Conservation (phyloP, 2,888 invertebrate species). For the Beris morrisii region DNA sequence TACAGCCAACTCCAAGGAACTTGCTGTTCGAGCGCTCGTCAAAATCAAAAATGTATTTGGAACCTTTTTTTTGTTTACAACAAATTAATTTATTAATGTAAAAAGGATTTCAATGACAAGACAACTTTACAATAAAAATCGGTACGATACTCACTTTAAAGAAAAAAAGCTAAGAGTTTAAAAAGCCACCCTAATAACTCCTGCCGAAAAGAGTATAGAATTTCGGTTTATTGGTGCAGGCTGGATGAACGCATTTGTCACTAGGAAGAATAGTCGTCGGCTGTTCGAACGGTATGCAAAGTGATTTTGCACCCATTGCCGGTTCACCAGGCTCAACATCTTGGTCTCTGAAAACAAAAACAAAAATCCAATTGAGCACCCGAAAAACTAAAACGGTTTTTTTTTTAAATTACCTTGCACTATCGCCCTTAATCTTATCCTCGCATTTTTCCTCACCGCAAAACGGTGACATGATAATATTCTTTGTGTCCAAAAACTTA, state of each 20-base stretch:
- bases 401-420: conserved; percentile 69
- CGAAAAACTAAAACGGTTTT: background rate
- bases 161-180: conserved; percentile 1
- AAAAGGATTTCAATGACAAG: too few species aligned
- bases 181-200: conserved; percentile 74
- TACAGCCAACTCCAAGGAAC: too few species aligned
- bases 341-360: conserved; percentile 45
- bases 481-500: conserved; percentile 78
- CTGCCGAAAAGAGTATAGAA: conserved; percentile 92
- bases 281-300: conserved; percentile 96
- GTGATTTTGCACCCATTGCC: conserved; percentile 97
- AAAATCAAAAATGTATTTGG: too few species aligned
- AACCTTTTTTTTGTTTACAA: too few species aligned
- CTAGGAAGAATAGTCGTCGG: conserved; percentile 64
- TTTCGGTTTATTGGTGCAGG: conserved; percentile 77
- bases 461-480: conserved; percentile 92
- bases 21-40: too few species aligned
- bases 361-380: background rate
- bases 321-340: conserved; percentile 81
- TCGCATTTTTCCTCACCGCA: conserved; percentile 90
- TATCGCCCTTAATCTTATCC: conserved; percentile 94
- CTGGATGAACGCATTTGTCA: conserved; percentile 85
- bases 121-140: too few species aligned
- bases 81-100: too few species aligned
- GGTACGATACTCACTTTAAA: background rate